A percentile compares a stretch with the other conserved stretches of the same genome.
Evolutionary conservation across 2,113 vertebrate species (phyloP).

Genomic region (Oceanodroma tethys): DNA sequence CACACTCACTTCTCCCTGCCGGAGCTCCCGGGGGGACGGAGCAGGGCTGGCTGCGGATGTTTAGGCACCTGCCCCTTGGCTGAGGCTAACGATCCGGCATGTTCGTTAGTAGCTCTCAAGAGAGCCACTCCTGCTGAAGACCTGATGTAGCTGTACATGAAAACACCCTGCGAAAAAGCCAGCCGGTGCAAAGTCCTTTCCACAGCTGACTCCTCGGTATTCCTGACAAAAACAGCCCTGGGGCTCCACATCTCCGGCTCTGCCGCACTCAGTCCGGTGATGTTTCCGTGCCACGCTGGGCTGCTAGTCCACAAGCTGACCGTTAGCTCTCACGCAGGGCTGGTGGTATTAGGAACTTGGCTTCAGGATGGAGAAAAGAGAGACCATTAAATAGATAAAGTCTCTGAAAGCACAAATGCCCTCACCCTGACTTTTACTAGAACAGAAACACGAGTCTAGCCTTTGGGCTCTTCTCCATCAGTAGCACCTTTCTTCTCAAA

Average conservation of each 20-base stretch:
- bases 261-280: fast-evolving
- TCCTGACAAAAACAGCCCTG: neutral
- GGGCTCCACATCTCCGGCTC: neutral
- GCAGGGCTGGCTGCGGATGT: neutral
- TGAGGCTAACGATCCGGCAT: neutral
- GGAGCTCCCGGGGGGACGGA: fast-evolving
- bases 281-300: neutral
- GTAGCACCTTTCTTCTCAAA: neutral
- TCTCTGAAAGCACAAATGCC: neutral
- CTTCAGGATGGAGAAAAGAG: neutral
- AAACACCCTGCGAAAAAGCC: neutral
- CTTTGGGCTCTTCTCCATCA: neutral
- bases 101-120: neutral
- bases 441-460: neutral
- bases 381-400: neutral
- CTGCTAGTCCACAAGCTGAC: neutral
- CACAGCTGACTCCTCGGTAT: neutral
- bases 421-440: neutral
- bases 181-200: neutral
- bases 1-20: neutral
- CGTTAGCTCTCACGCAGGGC: fast-evolving
- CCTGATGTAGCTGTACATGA: neutral
- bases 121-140: neutral
- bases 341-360: neutral
- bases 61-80: neutral